Conservation (phyloP, 2,113 vertebrate genomes). For the Motacilla alba region DNA sequence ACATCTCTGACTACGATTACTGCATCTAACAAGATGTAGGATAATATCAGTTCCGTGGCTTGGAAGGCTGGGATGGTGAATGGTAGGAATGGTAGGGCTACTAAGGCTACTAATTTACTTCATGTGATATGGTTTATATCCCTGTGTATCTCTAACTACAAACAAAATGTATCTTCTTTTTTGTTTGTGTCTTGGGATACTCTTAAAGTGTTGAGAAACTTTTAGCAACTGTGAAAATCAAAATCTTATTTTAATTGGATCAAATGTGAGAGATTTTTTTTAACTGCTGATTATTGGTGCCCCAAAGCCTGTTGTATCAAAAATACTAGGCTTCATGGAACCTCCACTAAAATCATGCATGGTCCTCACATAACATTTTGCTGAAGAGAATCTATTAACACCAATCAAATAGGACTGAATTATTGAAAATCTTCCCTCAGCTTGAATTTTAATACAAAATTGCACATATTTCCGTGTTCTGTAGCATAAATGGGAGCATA, state of each 20-base stretch:
- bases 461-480: neutral
- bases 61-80: neutral
- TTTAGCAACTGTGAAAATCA: neutral
- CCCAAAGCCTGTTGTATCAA: neutral
- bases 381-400: neutral
- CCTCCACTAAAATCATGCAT: neutral
- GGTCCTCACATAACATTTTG: neutral
- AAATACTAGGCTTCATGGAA: neutral
- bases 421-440: neutral
- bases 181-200: neutral
- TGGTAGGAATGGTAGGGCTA: neutral
- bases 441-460: neutral
- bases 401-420: neutral
- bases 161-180: neutral
- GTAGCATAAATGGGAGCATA: neutral
- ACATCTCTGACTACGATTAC: neutral
- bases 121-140: neutral
- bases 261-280: neutral
- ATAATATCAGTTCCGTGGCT: neutral
- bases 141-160: neutral
- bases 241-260: neutral
- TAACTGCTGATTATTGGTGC: neutral
- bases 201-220: neutral
- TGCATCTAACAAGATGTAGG: neutral
- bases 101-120: neutral